Evolutionary conservation across 2,888 invertebrate species (phyloP).

Genomic region (Synergus gifuensis): DNA sequence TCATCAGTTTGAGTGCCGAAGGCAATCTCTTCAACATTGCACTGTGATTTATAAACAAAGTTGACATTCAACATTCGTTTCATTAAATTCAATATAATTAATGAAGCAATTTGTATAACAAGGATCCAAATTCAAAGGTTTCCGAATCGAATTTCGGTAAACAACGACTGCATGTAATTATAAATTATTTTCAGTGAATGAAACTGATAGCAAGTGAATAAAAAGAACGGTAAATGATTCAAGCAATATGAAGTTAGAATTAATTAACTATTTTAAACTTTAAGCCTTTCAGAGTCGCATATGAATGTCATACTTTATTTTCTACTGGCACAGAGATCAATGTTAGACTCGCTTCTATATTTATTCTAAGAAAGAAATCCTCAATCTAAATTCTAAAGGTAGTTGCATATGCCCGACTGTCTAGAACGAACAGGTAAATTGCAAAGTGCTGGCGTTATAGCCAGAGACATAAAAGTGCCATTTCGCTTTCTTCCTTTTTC

Average conservation of each 20-base stretch:
- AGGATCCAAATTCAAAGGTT: no score
- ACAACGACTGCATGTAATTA: no score
- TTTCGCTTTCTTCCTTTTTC: slow-evolving; percentile 57
- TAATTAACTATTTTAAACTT: no score
- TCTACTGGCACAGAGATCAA: neutral
- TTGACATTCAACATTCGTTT: neutral
- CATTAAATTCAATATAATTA: no score
- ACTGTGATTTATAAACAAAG: neutral
- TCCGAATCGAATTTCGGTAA: no score
- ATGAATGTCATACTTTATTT: neutral
- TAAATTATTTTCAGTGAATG: no score
- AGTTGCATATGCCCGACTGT: neutral
- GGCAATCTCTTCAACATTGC: neutral
- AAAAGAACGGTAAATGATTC: no score
- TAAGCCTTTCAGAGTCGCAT: neutral
- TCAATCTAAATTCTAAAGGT: slow-evolving; percentile 30
- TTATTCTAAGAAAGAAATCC: slow-evolving; percentile 38
- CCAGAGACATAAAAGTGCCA: slow-evolving; percentile 63
- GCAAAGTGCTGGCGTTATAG: slow-evolving; percentile 55
- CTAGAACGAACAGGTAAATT: slow-evolving; percentile 36
- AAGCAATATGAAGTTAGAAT: no score
- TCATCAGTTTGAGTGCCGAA: neutral
- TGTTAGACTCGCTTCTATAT: neutral
- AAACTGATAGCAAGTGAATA: no score
- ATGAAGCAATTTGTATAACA: no score